Evolutionary conservation across 1,140 invertebrate genomes (phyloP), one percentile per base, ranked within the genome.

Genomic region (Neocloeon triangulifer): DNA sequence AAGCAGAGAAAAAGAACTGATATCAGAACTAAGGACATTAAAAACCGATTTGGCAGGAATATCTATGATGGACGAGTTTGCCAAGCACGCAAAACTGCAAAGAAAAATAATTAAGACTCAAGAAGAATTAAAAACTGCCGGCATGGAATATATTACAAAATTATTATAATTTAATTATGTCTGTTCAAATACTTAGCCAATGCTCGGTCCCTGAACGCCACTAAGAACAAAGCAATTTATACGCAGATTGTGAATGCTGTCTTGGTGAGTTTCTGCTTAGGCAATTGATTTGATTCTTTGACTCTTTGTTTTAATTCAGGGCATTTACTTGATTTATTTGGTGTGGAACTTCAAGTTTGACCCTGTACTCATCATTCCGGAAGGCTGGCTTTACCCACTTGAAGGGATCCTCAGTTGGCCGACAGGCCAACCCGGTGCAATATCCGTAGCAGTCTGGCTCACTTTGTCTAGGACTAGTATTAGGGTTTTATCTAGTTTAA

Each of bases 41-140:
- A 61, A 58, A 43, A 45, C 47, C 28, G 51, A 64, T 47, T 51
- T 64, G 42, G 40, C 39, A 15, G 37, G 36, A 6, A 50, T 62
- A 30, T 61, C 57, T 16, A 60, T 65, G 48, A 49, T 56, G 2
- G 55, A 66, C 48, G 62, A 66, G 39, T 67, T 67, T 55, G 48
- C 61, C n/a, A 64, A 57, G 39, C 62, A 63, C 49, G 58, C 61
- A 1, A 62, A 56, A 43, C 46, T 64, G 19, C 54, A 64, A 37
- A 41, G 64, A 33, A 58, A 53, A 41, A 50, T 53, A 17, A 59
- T 49, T 33, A 57, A 59, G 44, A 31, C 62, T 0, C 49, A 53
- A 25, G 43, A 41, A 34, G 45, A 53, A 37, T 38, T 58, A 12
- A 51, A 54, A 37, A 44, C 51, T 20, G 47, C 50, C 46, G 38